Conservation (phyloP, 1,140 invertebrate species). For the Lutraria rhynchaena region DNA sequence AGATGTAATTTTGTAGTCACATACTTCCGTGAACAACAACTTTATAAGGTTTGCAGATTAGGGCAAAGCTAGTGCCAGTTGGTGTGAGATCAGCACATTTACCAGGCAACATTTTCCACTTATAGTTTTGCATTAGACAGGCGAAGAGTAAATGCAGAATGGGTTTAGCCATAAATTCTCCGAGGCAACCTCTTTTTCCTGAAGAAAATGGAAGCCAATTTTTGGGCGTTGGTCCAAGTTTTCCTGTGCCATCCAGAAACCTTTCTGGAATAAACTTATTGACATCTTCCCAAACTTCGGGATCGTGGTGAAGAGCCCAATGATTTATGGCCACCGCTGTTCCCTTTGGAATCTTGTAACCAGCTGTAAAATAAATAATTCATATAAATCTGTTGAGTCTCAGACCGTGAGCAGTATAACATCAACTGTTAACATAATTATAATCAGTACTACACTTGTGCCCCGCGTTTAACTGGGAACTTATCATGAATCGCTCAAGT, state of each 20-base stretch:
- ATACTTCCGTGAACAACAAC: constrained; percentile 11
- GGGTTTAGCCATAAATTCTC: constrained; percentile 59
- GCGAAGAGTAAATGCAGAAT: constrained; percentile 62
- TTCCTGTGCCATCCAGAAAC: constrained; percentile 67
- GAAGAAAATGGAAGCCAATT: constrained; percentile 65
- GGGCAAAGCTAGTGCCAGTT: not conserved
- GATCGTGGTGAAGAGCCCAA: constrained; percentile 92
- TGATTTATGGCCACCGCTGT: constrained; percentile 88
- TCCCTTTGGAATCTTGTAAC: constrained; percentile 77
- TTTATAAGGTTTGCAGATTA: not conserved
- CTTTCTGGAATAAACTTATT: constrained; percentile 88
- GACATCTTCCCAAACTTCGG: constrained; percentile 87
- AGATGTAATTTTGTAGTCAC: too few relatives aligned
- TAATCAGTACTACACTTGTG: too few relatives aligned
- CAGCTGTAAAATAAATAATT: constrained; percentile 58
- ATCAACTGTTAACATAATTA: too few relatives aligned
- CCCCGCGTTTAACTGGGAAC: too few relatives aligned
- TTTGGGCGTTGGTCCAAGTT: constrained; percentile 57
- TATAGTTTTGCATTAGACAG: constrained; percentile 61
- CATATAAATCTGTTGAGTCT: too few relatives aligned
- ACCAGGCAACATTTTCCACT: not conserved
- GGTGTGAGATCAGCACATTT: not conserved
- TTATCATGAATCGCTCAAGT: too few relatives aligned
- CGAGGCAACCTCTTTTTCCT: constrained; percentile 60
- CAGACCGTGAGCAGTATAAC: too few relatives aligned